Percentiles rank a stretch among this genome's conserved stretches.
Evolutionary conservation across 2,888 invertebrate species (phyloP).

Genomic region (Latheticus oryzae): DNA sequence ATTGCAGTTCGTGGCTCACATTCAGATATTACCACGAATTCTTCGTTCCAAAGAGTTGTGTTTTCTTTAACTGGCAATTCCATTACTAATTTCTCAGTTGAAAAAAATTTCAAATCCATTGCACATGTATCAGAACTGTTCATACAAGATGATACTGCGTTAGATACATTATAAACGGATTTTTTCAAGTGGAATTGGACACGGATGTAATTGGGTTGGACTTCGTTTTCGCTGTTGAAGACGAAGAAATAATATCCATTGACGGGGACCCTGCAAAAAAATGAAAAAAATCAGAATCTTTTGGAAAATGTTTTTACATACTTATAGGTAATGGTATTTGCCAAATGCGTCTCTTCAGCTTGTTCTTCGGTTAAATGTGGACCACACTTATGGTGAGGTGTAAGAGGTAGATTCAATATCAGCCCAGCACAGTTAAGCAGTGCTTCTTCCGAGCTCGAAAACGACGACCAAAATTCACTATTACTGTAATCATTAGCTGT

Average conservation of each 20-base stretch:
- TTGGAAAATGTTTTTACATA: constrained; percentile 54
- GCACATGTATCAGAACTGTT: constrained; percentile 75
- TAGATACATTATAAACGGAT: constrained; percentile 76
- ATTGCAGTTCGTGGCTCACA: constrained; percentile 80
- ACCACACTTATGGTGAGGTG: constrained; percentile 72
- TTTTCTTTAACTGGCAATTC: constrained; percentile 75
- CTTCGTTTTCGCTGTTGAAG: constrained; percentile 84
- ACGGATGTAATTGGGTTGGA: constrained; percentile 76
- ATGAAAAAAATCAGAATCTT: constrained; percentile 6
- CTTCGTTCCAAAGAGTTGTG: constrained; percentile 79
- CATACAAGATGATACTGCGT: constrained; percentile 71
- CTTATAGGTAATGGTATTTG: constrained; percentile 78
- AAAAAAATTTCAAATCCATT: constrained; percentile 76
- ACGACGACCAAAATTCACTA: constrained; percentile 85
- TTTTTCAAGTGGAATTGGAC: constrained; percentile 78
- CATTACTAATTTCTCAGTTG: constrained; percentile 76
- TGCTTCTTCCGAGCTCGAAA: constrained; percentile 84
- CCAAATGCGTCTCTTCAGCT: constrained; percentile 68
- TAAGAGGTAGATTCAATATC: constrained; percentile 77
- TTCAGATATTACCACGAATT: constrained; percentile 78
- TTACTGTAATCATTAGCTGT: constrained; percentile 77
- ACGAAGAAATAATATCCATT: constrained; percentile 87
- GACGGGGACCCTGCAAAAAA: constrained; percentile 71
- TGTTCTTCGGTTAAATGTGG: constrained; percentile 63
- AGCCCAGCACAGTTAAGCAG: constrained; percentile 79